Evolutionary conservation across 2,888 invertebrate genomes (phyloP), one percentile per base, ranked within the genome.

Genomic region (Nomada goodeniana): DNA sequence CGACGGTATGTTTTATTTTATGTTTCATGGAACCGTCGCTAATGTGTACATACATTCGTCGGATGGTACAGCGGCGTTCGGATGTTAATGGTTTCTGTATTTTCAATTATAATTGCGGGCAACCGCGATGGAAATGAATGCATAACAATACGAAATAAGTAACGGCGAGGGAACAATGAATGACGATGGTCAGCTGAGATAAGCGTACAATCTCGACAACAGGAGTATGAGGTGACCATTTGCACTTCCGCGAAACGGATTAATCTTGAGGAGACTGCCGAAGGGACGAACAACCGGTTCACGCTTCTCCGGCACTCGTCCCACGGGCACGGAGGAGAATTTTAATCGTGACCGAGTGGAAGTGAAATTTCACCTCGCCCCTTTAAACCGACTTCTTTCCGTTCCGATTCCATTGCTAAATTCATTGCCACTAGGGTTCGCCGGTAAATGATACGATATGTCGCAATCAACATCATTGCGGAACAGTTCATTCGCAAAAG

Each of bases 241-340:
- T 87, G 88, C 86, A 83, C 88, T 87, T 87, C 87, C 87, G 87
- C 88, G 87, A 86, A 86, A 87, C 81, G 87, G 87, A 87, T 87
- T 87, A 87, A 87, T 87, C 87, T 87, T 82, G 72, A 80, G 75
- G 72, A 72, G 68, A 76, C 75, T 76, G 82, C 76, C 81, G 83
- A 83, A 76, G 75, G 83, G 84, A 79, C 75, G 73, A 73, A 63
- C 80, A 83, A 80, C 86, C 86, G 85, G 83, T 87, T 87, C 85
- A 85, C 80, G 81, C 73, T 76, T 83, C 80, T 70, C 67, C 79
- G 67, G 75, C 80, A 36, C 65, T 64, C 59, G 29, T 67, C 52
- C 57, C 69, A 52, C 52, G 64, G 67, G 36, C 26, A 26, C 52
- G 18, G 36, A 55, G 23, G 47, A 57, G 60, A 55, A 63, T 78